Evolutionary conservation across 2,888 invertebrate genomes (phyloP).

Genomic region (Ichneumoninae sp.): DNA sequence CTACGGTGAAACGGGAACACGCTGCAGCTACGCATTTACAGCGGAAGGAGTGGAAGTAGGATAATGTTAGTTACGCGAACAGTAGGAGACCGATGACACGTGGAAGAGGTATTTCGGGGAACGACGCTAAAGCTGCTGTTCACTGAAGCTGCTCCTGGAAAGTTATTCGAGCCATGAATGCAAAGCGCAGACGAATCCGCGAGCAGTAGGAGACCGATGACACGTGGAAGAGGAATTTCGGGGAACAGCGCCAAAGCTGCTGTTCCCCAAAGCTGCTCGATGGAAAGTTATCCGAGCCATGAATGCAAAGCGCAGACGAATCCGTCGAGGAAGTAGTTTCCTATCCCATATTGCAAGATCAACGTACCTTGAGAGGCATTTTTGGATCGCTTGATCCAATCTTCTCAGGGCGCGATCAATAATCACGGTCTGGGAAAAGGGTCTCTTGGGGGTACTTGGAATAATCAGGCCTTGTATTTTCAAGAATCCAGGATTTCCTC

Average conservation of each 20-base stretch:
- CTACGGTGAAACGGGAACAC: conserved; percentile 21
- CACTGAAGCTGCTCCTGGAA: not conserved
- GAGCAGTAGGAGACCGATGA: conserved; percentile 51
- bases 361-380: not conserved
- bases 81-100: conserved; percentile 55
- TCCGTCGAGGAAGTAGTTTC: not conserved
- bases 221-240: conserved; percentile 58
- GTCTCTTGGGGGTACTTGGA: not conserved
- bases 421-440: not conserved
- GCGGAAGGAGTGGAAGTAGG: conserved; percentile 34
- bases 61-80: conserved; percentile 57
- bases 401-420: not conserved
- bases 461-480: too few relatives aligned
- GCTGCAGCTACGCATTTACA: conserved; percentile 50
- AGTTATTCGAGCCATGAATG: conserved; percentile 21
- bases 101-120: conserved; percentile 53
- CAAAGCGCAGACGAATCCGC: not conserved
- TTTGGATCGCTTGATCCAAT: not conserved
- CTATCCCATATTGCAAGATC: not conserved
- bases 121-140: not conserved
- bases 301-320: conserved; percentile 2
- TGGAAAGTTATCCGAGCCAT: conserved; percentile 21
- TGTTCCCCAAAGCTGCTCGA: not conserved
- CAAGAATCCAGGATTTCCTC: too few relatives aligned
- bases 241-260: not conserved